Conservation (phyloP, 2,113 vertebrate genomes). For the Oncorhynchus nerka region DNA sequence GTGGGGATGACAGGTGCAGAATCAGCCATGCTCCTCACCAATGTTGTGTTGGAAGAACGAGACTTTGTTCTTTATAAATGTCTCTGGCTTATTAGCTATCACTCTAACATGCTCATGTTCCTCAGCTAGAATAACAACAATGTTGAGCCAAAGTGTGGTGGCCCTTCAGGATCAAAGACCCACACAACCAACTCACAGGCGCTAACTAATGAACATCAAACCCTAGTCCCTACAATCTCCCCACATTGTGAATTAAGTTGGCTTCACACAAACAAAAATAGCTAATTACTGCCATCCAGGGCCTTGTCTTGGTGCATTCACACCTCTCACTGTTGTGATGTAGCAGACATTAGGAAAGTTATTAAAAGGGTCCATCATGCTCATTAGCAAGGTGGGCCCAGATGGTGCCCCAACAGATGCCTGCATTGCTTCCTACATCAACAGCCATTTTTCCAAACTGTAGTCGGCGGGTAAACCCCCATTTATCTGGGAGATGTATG, state of each 20-base stretch:
- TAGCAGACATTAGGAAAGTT: background rate
- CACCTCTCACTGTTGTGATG: background rate
- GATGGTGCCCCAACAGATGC: conserved; percentile 15
- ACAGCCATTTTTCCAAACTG: background rate
- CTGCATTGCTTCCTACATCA: background rate
- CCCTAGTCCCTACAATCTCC: too few relatives aligned
- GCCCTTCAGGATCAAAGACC: too few relatives aligned
- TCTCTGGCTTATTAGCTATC: too few relatives aligned
- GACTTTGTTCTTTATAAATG: too few relatives aligned
- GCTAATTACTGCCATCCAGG: conserved; percentile 1
- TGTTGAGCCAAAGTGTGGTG: too few relatives aligned
- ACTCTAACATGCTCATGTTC: too few relatives aligned
- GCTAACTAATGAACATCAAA: too few relatives aligned
- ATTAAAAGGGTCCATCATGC: conserved; percentile 6
- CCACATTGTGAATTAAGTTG: background rate
- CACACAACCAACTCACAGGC: background rate
- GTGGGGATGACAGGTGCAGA: too few relatives aligned
- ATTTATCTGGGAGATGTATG: background rate
- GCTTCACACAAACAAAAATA: background rate
- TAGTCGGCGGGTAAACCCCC: background rate
- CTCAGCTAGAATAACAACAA: too few relatives aligned
- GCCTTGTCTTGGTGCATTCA: background rate
- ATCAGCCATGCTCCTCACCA: too few relatives aligned
- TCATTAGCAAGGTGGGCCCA: conserved; percentile 16
- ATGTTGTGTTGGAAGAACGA: too few relatives aligned